Evolutionary conservation across 64 coral and sea anemone species (phyloP), one percentile per base, ranked within the genome.

Genomic region (Montipora capricornis): DNA sequence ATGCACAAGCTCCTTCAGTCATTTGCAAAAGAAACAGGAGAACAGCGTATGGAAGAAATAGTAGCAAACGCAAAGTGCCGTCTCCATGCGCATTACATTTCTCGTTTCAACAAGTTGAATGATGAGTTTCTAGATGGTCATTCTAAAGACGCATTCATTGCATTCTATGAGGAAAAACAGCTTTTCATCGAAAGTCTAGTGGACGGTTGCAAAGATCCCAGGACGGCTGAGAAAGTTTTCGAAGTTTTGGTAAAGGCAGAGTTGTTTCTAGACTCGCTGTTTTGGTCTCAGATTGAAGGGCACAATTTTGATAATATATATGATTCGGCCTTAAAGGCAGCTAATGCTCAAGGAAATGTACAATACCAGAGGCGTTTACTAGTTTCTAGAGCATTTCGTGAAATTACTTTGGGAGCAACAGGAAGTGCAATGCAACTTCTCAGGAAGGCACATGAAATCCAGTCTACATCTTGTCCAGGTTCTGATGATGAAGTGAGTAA

Each of bases 91-190:
- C 50, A 52, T n/a, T 55, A 80, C 17, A 7, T 80, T 7, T 55
- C 77, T 3, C 49, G 44, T 19, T 80, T 80, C 44, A 48, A 80
- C 4, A 55, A 22, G 17, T 1, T 80, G 3, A 80, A 80, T 51
- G 49, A 80, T 16, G 47, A 80, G 77, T 80, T 80, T 52, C 49
- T 80, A 6, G 22, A 47, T 4, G 75, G 87, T 17, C 19, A 89
- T 29, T 44, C 87, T 0, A 53, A 52, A 52, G 76, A 48, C 1
- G 73, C 87, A 24, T 59, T 89, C 24, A 49, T 58, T 47, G 49
- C 47, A 77, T 89, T 89, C 71, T 59, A 59, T 76, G 75, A 55
- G 60, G 73, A 89, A 17, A 76, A 12, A 77, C 51, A 89, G 50
- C 76, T 22, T 50, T 37, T 77, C 14, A 47, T 77, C 58, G n/a